Conservation (phyloP, 2,113 vertebrate genomes). For the Noctilio leporinus region DNA sequence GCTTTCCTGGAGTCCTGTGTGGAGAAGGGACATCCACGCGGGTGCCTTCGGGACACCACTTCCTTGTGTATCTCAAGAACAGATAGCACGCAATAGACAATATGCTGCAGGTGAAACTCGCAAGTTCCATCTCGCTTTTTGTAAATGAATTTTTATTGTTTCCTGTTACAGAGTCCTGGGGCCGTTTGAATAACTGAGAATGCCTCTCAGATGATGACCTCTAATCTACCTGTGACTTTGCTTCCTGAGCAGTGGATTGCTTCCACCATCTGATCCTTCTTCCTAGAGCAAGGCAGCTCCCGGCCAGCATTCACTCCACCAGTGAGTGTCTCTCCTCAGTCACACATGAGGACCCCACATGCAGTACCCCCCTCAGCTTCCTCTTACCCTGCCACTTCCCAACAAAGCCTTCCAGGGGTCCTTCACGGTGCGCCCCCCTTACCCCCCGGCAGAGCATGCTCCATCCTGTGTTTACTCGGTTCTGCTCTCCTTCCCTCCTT, state of each 20-base stretch:
- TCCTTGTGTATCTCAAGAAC: fast-evolving
- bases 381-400: background rate
- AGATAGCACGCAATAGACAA: fast-evolving
- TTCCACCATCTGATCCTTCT: background rate
- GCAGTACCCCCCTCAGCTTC: background rate
- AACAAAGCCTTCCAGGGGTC: background rate
- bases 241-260: background rate
- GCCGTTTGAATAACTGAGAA: too few relatives aligned
- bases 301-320: too few relatives aligned
- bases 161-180: background rate
- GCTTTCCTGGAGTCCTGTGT: too few relatives aligned
- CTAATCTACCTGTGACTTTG: background rate
- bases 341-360: background rate
- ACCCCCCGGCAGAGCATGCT: too few relatives aligned
- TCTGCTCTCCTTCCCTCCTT: too few relatives aligned
- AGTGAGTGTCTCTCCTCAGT: background rate
- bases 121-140: background rate
- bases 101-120: background rate
- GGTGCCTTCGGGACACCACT: background rate
- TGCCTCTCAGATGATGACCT: background rate
- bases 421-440: too few relatives aligned
- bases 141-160: background rate
- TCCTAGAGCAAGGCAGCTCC: too few relatives aligned
- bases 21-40: background rate
- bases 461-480: background rate